Base-by-base conservation (phyloP, 2,113 vertebrate genomes). In the Lycocorax pyrrhopterus region DNA sequence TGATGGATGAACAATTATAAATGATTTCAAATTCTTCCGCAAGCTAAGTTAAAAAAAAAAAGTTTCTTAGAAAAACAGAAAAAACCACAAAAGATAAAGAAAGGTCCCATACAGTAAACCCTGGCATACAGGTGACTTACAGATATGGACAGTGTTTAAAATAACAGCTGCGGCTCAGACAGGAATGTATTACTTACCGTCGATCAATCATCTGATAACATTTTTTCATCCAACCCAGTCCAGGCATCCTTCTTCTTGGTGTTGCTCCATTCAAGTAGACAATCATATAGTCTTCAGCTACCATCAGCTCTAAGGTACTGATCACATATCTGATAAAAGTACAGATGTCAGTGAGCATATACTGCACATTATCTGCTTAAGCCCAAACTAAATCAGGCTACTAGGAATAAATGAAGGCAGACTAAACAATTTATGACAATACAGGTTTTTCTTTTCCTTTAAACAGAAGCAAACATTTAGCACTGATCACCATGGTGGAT, bases 181-280 rank as follows among this genome's bases (percentile, higher is more conserved):
- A 41, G 5, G 56, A 67, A 39, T 83, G 77, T n/a, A 33, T 14
- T 55, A 46, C 92, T 52, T 96, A 99, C 99, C 99, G 97, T 83
- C 99, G 98, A 90, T 99, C 99, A 95, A 99, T 99, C 99, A 99
- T 99, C 93, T 99, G 99, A 76, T 99, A 99, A 96, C 99, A 99
- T 84, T 98, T 99, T 96, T 99, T 99, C 98, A 99, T 98, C 99
- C 99, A 99, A 41, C 98, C 98, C 41, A 99, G 96, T 18, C 99
- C 99, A 6, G 99, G 99, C 99, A 99, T 99, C 64, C 98, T 99
- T 89, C 99, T 98, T 79, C 98, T 98, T 66, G 99, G 99, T 21
- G 99, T 99, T 69, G 99, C 99, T 29, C 99, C 99, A 77, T 99
- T 99, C 97, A 99, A 97, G 94, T 99, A 99, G 67, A 99, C 98